A percentile compares a stretch with the other conserved stretches of the same genome.
Conservation (phyloP, 2,888 invertebrate genomes). For the Adelphocoris suturalis region DNA sequence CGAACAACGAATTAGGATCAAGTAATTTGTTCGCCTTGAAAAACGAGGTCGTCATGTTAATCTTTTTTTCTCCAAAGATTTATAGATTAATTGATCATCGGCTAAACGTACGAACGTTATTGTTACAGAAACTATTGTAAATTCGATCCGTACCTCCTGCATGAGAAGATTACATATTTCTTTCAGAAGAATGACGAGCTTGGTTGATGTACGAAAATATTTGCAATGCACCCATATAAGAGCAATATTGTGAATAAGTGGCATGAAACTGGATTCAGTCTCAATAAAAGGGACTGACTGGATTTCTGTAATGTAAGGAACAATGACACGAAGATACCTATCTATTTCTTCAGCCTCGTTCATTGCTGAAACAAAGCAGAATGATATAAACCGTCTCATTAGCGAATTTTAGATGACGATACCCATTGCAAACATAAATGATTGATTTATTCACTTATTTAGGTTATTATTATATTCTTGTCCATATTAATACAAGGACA, state of each 20-base stretch:
- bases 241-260: conserved; percentile 89
- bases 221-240: conserved; percentile 91
- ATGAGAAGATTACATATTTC: conserved; percentile 91
- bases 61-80: no score
- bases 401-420: no score
- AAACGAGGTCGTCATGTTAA: not conserved
- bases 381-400: not conserved
- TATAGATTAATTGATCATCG: no score
- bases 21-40: conserved; percentile 80
- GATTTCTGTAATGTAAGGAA: conserved; percentile 85
- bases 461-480: not conserved
- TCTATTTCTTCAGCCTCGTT: conserved; percentile 92
- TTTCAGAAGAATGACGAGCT: conserved; percentile 86
- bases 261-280: conserved; percentile 81
- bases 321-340: conserved; percentile 87
- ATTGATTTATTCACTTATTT: not conserved
- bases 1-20: conserved; percentile 90
- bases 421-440: not conserved
- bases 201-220: conserved; percentile 84
- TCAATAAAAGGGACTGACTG: conserved; percentile 86
- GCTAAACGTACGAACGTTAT: no score
- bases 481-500: no score
- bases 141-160: conserved; percentile 75
- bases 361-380: conserved; percentile 82
- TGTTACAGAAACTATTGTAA: no score